A percentile compares a stretch with the other conserved stretches of the same genome.
These are phyloP conservation scores for Triplophysa dalaica DNA, from an alignment of 2,113 vertebrate genomes.

Conservation along the genomic window DNA sequence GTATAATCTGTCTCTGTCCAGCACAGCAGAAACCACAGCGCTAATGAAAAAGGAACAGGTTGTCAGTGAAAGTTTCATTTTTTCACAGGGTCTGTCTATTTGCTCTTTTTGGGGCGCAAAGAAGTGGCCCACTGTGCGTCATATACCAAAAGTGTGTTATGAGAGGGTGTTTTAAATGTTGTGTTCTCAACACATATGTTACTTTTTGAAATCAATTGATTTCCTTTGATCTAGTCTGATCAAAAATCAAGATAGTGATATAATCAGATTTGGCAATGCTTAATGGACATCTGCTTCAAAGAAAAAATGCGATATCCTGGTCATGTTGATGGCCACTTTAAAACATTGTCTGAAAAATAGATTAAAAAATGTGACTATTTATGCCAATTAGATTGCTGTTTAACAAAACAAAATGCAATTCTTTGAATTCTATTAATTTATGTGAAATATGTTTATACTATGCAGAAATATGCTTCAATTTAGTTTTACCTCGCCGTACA, in stretches of 20 bases:
- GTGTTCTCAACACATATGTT: background rate
- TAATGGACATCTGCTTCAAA: constrained; percentile 40
- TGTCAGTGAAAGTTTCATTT: constrained; percentile 47
- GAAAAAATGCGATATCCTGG: constrained; percentile 29
- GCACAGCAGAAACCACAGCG: constrained; percentile 71
- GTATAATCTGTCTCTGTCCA: constrained; percentile 72
- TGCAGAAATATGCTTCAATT: background rate
- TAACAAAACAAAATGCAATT: constrained; percentile 15
- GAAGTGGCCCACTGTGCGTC: constrained; percentile 62
- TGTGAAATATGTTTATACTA: constrained; percentile 19
- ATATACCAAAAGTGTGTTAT: background rate
- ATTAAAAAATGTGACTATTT: background rate
- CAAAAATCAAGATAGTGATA: constrained; percentile 10
- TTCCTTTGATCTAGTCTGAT: background rate
- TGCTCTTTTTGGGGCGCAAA: constrained; percentile 64
- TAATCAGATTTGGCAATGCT: constrained; percentile 31
- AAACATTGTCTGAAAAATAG: background rate
- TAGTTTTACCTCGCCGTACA: background rate
- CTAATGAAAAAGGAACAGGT: constrained; percentile 68
- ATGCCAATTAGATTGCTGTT: constrained; percentile 1
- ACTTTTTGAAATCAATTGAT: background rate
- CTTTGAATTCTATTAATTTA: constrained; percentile 21
- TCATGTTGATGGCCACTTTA: background rate
- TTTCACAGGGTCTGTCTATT: constrained; percentile 50
- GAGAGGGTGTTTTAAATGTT: background rate